Conservation (phyloP, 2,113 vertebrate species). For the Psammodynastes pulverulentus region DNA sequence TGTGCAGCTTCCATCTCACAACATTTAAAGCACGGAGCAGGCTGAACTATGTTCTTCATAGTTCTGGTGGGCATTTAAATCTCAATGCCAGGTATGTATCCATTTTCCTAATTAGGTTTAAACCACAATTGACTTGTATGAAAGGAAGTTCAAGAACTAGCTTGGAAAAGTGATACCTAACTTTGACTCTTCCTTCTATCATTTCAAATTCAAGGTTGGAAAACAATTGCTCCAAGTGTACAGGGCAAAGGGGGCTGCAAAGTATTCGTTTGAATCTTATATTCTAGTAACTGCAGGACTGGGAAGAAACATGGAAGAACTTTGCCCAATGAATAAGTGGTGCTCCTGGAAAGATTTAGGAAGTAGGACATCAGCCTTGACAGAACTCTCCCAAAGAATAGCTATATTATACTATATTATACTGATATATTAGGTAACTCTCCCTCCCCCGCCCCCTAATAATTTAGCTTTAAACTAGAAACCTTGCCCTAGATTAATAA, state of each 20-base stretch:
- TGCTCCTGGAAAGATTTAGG: background rate
- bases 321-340: background rate
- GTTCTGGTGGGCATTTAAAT: background rate
- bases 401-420: background rate
- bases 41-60: background rate
- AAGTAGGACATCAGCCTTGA: background rate
- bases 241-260: background rate
- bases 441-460: background rate
- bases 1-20: background rate
- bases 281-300: background rate
- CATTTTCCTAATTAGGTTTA: background rate
- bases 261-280: background rate
- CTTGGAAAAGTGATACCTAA: background rate
- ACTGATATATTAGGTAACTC: background rate
- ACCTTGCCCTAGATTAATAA: background rate
- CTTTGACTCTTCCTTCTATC: background rate
- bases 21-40: background rate
- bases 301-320: background rate
- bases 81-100: background rate
- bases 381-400: background rate
- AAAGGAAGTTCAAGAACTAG: background rate
- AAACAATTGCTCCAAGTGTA: background rate
- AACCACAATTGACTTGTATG: background rate
- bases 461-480: background rate
- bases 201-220: background rate